A percentile compares a stretch with the other conserved stretches of the same genome.
phyloP scores from a whole-genome alignment of 2,888 invertebrate genomes.

The Psylliodes chrysocephalus region DNA sequence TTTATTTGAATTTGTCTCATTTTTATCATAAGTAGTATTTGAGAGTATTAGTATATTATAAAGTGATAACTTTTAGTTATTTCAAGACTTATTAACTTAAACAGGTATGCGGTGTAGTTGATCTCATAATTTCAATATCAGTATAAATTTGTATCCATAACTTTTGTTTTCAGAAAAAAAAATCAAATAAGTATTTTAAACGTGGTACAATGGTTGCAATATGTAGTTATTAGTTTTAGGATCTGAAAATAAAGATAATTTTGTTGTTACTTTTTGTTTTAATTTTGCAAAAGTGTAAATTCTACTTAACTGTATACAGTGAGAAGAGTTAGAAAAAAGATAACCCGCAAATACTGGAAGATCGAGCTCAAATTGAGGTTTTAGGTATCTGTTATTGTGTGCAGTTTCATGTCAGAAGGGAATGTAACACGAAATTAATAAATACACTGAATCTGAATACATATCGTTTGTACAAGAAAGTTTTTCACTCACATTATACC shows the following conservation, averaged over 20 bases:
- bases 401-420: too few species aligned
- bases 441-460: too few species aligned
- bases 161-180: neutral
- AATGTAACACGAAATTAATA: too few species aligned
- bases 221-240: constrained; percentile 22
- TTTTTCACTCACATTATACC: too few species aligned
- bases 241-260: constrained; percentile 17
- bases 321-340: too few species aligned
- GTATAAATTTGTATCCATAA: neutral
- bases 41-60: constrained; percentile 18
- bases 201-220: constrained; percentile 21
- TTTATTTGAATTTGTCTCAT: neutral
- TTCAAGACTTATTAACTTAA: constrained; percentile 22
- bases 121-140: constrained; percentile 8
- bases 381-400: too few species aligned
- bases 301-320: too few species aligned
- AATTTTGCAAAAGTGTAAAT: neutral
- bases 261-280: constrained; percentile 4
- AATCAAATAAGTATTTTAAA: neutral
- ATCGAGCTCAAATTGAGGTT: too few species aligned
- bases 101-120: neutral
- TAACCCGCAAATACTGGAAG: too few species aligned
- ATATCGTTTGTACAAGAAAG: too few species aligned
- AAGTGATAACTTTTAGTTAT: constrained; percentile 4
- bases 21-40: neutral